Conservation (phyloP, 2,888 invertebrate species). For the Sipunculus nudus region DNA sequence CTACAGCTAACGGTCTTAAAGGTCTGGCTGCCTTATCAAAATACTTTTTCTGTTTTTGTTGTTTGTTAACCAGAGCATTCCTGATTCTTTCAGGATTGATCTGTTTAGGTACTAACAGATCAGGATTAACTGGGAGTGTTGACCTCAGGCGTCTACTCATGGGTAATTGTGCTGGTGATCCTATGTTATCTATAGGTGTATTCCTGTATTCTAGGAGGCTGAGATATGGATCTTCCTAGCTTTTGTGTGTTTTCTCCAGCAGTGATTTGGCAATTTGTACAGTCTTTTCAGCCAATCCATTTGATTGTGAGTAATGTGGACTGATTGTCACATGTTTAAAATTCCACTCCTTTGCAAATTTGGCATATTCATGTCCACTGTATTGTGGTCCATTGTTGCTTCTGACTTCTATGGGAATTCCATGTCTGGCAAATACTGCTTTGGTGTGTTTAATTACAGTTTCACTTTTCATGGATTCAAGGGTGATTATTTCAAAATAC, state of each 20-base stretch:
- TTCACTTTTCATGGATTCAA: constrained; percentile 8
- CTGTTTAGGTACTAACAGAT: not conserved
- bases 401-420: constrained; percentile 21
- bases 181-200: no score
- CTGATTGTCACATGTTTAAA: constrained; percentile 16
- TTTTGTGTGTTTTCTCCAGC: not conserved
- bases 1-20: no score
- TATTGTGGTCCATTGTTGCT: constrained; percentile 31
- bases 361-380: constrained; percentile 2
- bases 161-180: no score
- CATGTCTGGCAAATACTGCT: constrained; percentile 28
- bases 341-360: constrained; percentile 12
- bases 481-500: constrained; percentile 29
- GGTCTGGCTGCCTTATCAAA: constrained; percentile 6
- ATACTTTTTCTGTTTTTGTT: no score
- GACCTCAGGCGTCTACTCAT: constrained; percentile 10
- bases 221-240: constrained; percentile 6
- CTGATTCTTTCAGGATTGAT: no score
- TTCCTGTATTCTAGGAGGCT: no score
- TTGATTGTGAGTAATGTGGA: constrained; percentile 13
- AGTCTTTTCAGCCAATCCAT: constrained; percentile 11
- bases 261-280: constrained; percentile 17
- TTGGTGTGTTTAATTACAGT: constrained; percentile 27
- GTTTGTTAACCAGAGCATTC: no score
- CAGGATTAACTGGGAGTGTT: not conserved